Base-by-base conservation (phyloP, 1,140 invertebrate genomes). In the Dendrolimus kikuchii region DNA sequence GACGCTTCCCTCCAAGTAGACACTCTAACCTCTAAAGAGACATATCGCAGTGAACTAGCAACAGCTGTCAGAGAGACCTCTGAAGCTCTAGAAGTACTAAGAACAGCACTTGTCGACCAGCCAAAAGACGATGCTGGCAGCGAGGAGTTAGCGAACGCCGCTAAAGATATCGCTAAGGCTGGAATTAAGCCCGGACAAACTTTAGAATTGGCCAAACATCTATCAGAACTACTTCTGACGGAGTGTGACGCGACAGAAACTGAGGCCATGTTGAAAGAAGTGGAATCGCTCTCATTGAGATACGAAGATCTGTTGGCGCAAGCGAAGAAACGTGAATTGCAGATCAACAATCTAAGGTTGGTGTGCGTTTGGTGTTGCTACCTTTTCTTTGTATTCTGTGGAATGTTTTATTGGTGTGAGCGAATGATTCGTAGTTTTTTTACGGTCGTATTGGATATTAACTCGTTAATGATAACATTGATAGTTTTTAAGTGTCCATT, bases 1-100 rank as follows among this genome's bases (percentile, higher is more conserved):
- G 93, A 95, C 59, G 90, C 90, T 4, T 91, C 92, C 2, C 91
- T 94, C 6, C 94, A 96, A 88, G 94, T 95, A 0, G 91, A 95
- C 60, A 96, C 94, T 37, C 89, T 95, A 49, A 94, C 93, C 23
- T 92, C 94, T 1, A 92, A 93, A 72, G 94, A 95, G 73, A 94
- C 93, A 2, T 95, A 95, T 66, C 77, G 92, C 37, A 91, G 90
- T 55, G 94, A 95, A 75, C 72, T 95, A 7, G 86, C 90, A 9
- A 89, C 90, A 7, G 93, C 93, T 0, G 88, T 95, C 0, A 81
- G 77, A 57, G 78, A 86, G 45, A 67, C 80, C 0, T 80, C 77
- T 5, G 81, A 81, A 23, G 56, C 77, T 5, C 59, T 86, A 2
- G 82, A 86, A 51, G 71, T 71, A 3, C 61, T 86, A 4, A 60